phyloP scores from a whole-genome alignment of 2,797 vertebrate species.

The Anas bernieri region DNA sequence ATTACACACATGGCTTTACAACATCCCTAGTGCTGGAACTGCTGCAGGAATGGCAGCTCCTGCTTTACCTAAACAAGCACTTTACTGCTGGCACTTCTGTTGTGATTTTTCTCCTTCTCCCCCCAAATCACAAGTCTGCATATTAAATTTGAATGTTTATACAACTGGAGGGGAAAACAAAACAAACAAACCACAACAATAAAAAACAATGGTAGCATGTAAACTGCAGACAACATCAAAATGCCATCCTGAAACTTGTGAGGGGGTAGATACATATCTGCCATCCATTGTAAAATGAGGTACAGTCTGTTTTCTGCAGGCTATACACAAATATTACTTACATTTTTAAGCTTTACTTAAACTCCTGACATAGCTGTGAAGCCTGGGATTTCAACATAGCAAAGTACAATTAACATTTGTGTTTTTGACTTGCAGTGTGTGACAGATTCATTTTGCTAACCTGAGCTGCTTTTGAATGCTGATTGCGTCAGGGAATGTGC shows the following conservation, averaged over 20 bases:
- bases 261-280: neutral
- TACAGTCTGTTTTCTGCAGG: neutral
- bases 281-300: neutral
- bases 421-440: neutral
- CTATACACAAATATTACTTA: too few species aligned
- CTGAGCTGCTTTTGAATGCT: rapidly evolving
- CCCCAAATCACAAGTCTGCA: neutral
- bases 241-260: neutral
- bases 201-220: too few species aligned
- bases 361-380: neutral
- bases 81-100: neutral
- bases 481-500: neutral
- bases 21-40: neutral
- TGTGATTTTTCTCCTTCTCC: neutral
- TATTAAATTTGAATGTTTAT: neutral
- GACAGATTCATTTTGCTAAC: neutral
- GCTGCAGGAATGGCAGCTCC: neutral
- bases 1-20: neutral
- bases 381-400: neutral
- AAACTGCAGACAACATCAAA: neutral
- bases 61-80: neutral
- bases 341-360: neutral
- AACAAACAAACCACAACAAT: too few species aligned
- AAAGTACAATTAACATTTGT: neutral
- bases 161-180: neutral